phyloP scores from a whole-genome alignment of 2,888 invertebrate genomes.

The Agrypnus murinus region DNA sequence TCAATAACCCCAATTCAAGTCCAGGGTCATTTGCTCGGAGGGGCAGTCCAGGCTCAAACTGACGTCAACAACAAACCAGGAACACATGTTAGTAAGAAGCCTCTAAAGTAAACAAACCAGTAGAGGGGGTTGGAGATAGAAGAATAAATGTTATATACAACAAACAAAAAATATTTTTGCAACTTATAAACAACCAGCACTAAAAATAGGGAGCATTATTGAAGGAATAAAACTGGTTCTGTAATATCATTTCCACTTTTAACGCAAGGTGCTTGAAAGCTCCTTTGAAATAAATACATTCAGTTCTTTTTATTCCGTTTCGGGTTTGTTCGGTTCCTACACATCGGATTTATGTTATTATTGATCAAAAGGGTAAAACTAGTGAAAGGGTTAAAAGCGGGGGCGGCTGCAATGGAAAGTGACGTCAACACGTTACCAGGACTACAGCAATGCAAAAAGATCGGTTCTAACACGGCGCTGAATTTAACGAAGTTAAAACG shows the following conservation, averaged over 20 bases:
- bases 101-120: conserved; percentile 45
- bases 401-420: conserved; percentile 60
- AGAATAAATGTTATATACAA: background rate
- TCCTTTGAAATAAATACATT: background rate
- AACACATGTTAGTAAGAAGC: conserved; percentile 48
- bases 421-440: conserved; percentile 76
- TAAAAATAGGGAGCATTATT: background rate
- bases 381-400: conserved; percentile 48
- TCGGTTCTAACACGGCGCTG: background rate
- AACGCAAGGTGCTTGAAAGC: background rate
- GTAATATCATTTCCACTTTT: background rate
- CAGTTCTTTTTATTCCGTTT: background rate
- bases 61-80: conserved; percentile 60
- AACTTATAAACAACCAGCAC: background rate
- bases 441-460: conserved; percentile 38
- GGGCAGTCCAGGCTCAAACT: conserved; percentile 51
- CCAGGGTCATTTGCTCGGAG: conserved; percentile 47
- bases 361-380: conserved; percentile 19
- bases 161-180: background rate
- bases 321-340: background rate
- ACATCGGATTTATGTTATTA: conserved; percentile 10
- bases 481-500: conserved; percentile 1
- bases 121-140: conserved; percentile 9
- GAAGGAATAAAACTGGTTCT: background rate
- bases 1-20: conserved; percentile 35